phyloP scores from a whole-genome alignment of 2,888 invertebrate species.

The Apamea sordens region DNA sequence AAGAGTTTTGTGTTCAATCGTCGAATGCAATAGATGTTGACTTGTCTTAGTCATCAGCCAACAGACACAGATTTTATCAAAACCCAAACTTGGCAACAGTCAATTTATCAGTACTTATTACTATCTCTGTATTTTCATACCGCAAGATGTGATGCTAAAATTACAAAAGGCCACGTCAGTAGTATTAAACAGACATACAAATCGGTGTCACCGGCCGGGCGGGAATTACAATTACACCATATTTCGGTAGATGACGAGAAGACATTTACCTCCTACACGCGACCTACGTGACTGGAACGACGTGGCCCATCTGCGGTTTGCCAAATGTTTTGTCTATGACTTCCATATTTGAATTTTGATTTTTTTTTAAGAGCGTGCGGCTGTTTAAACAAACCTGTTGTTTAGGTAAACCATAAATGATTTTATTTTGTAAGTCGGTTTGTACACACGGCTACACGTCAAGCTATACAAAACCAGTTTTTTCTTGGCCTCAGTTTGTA shows the following conservation, averaged over 20 bases:
- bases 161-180: slow-evolving; percentile 53
- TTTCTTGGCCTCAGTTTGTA: too few species aligned
- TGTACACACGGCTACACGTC: too few species aligned
- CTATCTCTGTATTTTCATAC: slow-evolving; percentile 42
- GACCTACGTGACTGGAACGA: slow-evolving; percentile 57
- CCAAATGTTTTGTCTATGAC: slow-evolving; percentile 31
- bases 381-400: too few species aligned
- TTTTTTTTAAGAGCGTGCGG: slow-evolving; percentile 1
- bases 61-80: slow-evolving; percentile 11
- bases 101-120: slow-evolving; percentile 40
- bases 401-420: not conserved
- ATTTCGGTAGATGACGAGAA: slow-evolving; percentile 51
- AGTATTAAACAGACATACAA: slow-evolving; percentile 15
- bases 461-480: too few species aligned
- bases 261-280: slow-evolving; percentile 57
- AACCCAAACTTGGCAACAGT: slow-evolving; percentile 25
- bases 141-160: slow-evolving; percentile 36
- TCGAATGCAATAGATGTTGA: not conserved
- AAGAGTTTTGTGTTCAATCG: not conserved
- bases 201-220: slow-evolving; percentile 36
- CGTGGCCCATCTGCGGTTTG: slow-evolving; percentile 32
- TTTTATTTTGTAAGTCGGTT: too few species aligned
- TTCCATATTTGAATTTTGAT: slow-evolving; percentile 39
- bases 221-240: slow-evolving; percentile 53
- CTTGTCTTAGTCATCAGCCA: not conserved